phyloP scores from a whole-genome alignment of 2,888 invertebrate genomes.

The Cartodere bifasciata region DNA sequence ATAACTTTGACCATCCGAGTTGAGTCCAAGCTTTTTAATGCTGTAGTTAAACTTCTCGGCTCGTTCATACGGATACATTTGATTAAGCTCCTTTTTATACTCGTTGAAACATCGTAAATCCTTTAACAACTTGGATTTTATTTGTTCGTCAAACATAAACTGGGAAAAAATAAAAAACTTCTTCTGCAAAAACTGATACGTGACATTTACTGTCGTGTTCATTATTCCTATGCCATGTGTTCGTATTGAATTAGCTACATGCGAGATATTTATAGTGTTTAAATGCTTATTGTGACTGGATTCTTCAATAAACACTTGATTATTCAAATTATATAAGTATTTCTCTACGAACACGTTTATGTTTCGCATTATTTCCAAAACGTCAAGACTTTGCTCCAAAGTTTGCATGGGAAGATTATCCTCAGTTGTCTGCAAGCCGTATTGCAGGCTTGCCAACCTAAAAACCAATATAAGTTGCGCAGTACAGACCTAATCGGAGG shows the following conservation, averaged over 20 bases:
- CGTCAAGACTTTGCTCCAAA: conserved; percentile 92
- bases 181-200: conserved; percentile 85
- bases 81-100: conserved; percentile 47
- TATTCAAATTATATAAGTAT: conserved; percentile 91
- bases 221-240: conserved; percentile 93
- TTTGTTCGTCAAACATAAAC: conserved; percentile 95
- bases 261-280: conserved; percentile 88
- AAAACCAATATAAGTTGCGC: conserved; percentile 14
- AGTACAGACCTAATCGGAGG: too few relatives aligned
- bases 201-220: conserved; percentile 55
- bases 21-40: conserved; percentile 75
- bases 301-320: conserved; percentile 90
- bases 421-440: conserved; percentile 70
- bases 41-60: conserved; percentile 90
- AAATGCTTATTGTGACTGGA: conserved; percentile 85
- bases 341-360: conserved; percentile 88
- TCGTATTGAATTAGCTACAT: conserved; percentile 92
- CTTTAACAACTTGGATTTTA: conserved; percentile 85
- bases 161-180: conserved; percentile 93
- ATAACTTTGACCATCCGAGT: conserved; percentile 72
- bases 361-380: conserved; percentile 93
- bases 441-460: conserved; percentile 68
- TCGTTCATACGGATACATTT: conserved; percentile 73
- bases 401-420: conserved; percentile 93
- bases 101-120: conserved; percentile 77